Conservation (phyloP, 2,797 vertebrate species). For the Oryzias dopingdopingensis region DNA sequence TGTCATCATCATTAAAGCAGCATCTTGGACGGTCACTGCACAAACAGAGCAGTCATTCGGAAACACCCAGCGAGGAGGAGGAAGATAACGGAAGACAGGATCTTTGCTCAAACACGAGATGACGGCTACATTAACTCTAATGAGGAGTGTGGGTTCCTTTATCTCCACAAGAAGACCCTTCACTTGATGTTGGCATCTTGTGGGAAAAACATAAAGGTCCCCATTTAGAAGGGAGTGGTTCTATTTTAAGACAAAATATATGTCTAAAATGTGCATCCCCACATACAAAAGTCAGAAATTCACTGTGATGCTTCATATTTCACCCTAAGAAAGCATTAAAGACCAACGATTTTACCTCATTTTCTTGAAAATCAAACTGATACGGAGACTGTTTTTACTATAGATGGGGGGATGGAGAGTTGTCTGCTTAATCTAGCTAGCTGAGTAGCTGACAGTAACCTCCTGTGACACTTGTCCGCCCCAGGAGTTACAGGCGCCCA, state of each 20-base stretch:
- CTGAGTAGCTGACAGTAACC: slow-evolving; percentile 74
- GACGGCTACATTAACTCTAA: slow-evolving; percentile 42
- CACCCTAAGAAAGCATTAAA: background rate
- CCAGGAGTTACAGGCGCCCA: slow-evolving; percentile 72
- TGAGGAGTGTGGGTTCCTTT: slow-evolving; percentile 32
- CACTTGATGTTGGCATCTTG: slow-evolving; percentile 8
- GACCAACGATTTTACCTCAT: slow-evolving; percentile 9
- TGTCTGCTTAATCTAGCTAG: slow-evolving; percentile 63
- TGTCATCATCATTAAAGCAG: slow-evolving; percentile 76
- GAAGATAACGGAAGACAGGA: slow-evolving; percentile 59
- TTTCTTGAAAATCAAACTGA: slow-evolving; percentile 42
- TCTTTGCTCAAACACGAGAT: slow-evolving; percentile 50
- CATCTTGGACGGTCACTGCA: slow-evolving; percentile 53
- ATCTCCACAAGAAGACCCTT: slow-evolving; percentile 14
- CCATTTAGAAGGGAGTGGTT: too few relatives aligned
- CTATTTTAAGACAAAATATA: too few relatives aligned
- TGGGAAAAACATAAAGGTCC: background rate
- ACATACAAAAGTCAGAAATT: too few relatives aligned
- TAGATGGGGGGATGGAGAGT: slow-evolving; percentile 47
- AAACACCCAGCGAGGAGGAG: slow-evolving; percentile 56
- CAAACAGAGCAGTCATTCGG: slow-evolving; percentile 67
- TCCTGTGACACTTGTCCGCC: slow-evolving; percentile 75
- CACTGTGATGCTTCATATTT: background rate
- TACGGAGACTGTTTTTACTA: slow-evolving; percentile 39
- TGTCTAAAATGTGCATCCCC: too few relatives aligned